A percentile compares a stretch with the other conserved stretches of the same genome.
These are phyloP conservation scores for Hystrix brachyura DNA, from an alignment of 2,113 vertebrate genomes.

Conservation along the genomic window DNA sequence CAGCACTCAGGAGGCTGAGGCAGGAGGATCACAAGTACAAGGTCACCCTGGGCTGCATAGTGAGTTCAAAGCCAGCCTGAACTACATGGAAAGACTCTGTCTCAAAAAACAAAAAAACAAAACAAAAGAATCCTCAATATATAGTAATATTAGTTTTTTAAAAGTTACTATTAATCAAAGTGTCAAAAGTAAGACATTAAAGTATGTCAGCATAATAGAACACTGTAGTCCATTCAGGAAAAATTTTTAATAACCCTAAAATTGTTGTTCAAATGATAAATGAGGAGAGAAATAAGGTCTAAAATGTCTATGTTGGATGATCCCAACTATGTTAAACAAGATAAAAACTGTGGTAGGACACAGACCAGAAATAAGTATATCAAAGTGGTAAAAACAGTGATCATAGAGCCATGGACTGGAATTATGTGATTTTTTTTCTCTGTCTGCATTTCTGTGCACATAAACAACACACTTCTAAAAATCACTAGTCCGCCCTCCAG, in stretches of 20 bases:
- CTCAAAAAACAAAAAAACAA: neutral
- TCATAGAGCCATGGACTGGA: neutral
- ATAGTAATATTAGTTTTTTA: neutral
- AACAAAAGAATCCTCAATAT: neutral
- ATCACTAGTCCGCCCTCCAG: accelerated
- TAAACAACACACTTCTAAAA: neutral
- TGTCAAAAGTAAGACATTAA: constrained; percentile 41
- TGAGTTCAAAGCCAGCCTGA: neutral
- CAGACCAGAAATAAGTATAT: neutral
- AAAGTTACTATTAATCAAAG: neutral
- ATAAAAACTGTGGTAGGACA: neutral
- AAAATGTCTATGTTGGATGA: neutral
- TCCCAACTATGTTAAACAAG: neutral
- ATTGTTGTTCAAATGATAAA: neutral
- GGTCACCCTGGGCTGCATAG: neutral
- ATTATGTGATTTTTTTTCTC: neutral
- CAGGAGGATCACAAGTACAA: neutral
- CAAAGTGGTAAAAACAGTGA: neutral
- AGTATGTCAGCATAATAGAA: neutral
- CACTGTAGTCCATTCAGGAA: neutral
- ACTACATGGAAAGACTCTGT: neutral
- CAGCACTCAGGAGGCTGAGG: neutral
- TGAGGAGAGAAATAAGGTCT: constrained; percentile 20
- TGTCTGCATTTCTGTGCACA: neutral
- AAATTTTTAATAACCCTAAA: neutral